These are phyloP conservation scores for Heterodera filipjevi DNA, from an alignment of 2,888 invertebrate genomes.

Conservation along the genomic window DNA sequence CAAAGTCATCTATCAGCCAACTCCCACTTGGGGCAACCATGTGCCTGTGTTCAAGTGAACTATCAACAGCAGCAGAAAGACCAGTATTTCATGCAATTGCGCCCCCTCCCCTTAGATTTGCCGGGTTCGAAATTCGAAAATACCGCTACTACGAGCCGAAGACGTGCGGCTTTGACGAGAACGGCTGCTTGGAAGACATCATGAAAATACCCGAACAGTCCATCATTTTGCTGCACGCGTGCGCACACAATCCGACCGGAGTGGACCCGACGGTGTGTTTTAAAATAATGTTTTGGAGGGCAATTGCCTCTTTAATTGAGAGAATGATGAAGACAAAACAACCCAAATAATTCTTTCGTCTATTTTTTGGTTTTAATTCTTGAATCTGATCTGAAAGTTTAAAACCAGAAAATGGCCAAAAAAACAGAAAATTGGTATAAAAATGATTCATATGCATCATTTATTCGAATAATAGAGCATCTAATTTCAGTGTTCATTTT, in stretches of 20 bases:
- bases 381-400: no score
- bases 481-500: no score
- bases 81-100: neutral
- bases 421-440: no score
- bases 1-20: constrained; percentile 83
- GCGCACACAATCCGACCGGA: constrained; percentile 92
- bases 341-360: no score
- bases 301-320: no score
- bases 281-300: neutral
- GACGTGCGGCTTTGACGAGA: constrained; percentile 89
- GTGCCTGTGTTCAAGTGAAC: constrained; percentile 82
- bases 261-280: constrained; percentile 77
- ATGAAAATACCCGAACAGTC: constrained; percentile 85
- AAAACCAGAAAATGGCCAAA: no score
- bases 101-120: constrained; percentile 69
- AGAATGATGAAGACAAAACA: no score
- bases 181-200: constrained; percentile 86
- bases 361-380: neutral
- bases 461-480: no score
- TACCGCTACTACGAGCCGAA: constrained; percentile 92
- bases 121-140: constrained; percentile 81
- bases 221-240: constrained; percentile 88
- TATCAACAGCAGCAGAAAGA: no score
- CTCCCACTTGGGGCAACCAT: constrained; percentile 98
- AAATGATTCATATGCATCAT: no score